Conservation (phyloP, 2,113 vertebrate species). For the Dicrurus megarhynchus region DNA sequence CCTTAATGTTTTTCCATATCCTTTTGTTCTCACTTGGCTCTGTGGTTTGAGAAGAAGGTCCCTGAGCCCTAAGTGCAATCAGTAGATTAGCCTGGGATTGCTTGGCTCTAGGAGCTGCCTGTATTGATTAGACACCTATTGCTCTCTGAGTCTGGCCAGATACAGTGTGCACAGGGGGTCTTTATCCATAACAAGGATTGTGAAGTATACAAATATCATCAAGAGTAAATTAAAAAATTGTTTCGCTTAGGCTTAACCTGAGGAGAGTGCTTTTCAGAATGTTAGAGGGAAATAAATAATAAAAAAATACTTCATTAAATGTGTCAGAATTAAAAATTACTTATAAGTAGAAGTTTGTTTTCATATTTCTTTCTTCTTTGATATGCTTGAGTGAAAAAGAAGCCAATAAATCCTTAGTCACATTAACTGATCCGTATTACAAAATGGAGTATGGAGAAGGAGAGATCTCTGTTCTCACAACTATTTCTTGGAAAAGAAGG, state of each 20-base stretch:
- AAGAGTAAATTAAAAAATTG: neutral
- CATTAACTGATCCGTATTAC: neutral
- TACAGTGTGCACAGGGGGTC: neutral
- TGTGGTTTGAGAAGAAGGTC: neutral
- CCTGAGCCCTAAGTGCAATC: neutral
- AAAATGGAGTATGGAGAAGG: neutral
- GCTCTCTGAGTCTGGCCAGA: neutral
- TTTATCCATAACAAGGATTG: neutral
- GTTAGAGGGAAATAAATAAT: neutral
- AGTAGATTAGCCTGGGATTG: neutral
- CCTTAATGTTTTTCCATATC: neutral
- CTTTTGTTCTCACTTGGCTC: neutral
- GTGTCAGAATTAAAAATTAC: neutral
- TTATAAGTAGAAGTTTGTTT: neutral
- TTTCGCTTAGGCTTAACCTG: neutral
- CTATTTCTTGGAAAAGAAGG: neutral
- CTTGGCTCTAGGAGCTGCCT: neutral
- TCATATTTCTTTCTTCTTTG: neutral
- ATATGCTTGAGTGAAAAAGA: neutral
- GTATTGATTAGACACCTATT: neutral
- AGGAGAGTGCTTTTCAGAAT: neutral
- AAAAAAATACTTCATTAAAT: neutral
- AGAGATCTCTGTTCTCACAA: neutral
- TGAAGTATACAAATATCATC: neutral
- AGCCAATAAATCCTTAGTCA: neutral